Evolutionary conservation across 2,797 vertebrate genomes (phyloP).

Genomic region (Leontocebus nigricollis): DNA sequence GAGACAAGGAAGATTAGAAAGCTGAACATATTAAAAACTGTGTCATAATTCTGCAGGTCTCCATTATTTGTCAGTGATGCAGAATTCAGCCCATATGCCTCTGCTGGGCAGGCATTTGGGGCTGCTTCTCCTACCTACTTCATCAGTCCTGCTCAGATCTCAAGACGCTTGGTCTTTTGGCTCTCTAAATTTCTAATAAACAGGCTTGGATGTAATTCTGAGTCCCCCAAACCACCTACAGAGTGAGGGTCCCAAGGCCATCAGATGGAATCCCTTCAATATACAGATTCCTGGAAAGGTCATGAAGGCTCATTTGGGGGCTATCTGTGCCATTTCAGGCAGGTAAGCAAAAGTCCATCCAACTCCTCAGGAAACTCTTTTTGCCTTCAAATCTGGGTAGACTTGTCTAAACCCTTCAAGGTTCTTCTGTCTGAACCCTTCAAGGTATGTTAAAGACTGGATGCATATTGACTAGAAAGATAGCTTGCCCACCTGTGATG

Average conservation of each 20-base stretch:
- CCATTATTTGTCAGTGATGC: conserved; percentile 9
- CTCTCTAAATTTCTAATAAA: background rate
- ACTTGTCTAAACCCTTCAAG: background rate
- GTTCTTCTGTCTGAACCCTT: background rate
- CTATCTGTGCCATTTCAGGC: background rate
- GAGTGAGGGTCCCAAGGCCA: background rate
- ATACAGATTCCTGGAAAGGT: background rate
- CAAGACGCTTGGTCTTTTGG: background rate
- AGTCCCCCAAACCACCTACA: background rate
- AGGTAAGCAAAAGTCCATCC: background rate
- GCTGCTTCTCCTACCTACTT: background rate
- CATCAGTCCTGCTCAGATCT: background rate
- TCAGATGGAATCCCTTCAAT: background rate
- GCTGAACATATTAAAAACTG: conserved; percentile 60
- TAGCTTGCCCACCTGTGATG: background rate
- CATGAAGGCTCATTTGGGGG: background rate
- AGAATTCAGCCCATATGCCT: background rate
- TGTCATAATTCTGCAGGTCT: conserved; percentile 58
- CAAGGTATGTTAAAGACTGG: background rate
- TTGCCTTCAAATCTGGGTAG: background rate
- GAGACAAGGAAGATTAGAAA: conserved; percentile 68
- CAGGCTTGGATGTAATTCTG: background rate
- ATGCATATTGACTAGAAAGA: background rate
- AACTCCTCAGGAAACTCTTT: background rate
- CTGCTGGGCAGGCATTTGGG: background rate